Conservation (phyloP, 2,113 vertebrate species). For the Sula dactylatra region DNA sequence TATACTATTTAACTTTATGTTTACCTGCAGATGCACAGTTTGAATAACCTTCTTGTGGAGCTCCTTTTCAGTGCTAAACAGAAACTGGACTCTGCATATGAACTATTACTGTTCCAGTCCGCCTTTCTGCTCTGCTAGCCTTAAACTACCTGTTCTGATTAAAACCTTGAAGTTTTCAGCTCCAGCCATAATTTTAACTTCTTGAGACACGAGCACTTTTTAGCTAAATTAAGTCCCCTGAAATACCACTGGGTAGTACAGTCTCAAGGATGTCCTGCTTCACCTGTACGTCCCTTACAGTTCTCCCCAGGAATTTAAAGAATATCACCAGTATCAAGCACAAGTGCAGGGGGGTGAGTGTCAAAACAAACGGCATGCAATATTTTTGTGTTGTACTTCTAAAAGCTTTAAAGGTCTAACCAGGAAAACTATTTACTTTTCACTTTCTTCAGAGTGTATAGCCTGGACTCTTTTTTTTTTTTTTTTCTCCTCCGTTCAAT, state of each 20-base stretch:
- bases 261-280: background rate
- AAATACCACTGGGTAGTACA: background rate
- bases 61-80: background rate
- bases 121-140: background rate
- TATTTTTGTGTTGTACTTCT: background rate
- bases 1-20: fast-evolving
- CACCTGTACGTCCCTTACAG: background rate
- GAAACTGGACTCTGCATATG: background rate
- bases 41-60: background rate
- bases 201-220: background rate
- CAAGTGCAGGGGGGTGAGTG: fast-evolving
- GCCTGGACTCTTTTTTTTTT: background rate
- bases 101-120: background rate
- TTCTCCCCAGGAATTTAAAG: background rate
- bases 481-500: background rate
- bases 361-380: background rate
- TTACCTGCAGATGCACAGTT: background rate
- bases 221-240: background rate
- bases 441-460: background rate
- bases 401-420: background rate
- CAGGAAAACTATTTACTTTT: background rate
- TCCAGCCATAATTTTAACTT: background rate
- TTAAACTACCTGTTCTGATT: background rate
- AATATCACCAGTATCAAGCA: background rate
- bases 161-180: background rate